Conservation (phyloP, 2,888 invertebrate genomes). For the Plebejus argus region DNA sequence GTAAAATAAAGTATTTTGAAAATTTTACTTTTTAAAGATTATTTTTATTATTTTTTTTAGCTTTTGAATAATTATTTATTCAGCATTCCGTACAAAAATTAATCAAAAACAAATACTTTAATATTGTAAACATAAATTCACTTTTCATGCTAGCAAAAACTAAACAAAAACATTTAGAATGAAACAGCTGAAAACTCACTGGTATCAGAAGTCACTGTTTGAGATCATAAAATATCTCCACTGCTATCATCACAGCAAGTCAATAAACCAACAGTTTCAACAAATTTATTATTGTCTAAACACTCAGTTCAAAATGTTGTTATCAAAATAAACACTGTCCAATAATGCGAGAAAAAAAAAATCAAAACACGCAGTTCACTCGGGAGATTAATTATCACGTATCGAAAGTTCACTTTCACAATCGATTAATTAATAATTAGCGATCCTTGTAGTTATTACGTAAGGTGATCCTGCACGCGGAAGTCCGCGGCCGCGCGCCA, state of each 20-base stretch:
- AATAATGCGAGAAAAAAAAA: constrained; percentile 56
- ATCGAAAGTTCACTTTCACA: constrained; percentile 70
- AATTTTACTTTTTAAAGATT: neutral
- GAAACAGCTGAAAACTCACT: constrained; percentile 34
- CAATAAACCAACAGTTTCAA: constrained; percentile 53
- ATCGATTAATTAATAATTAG: constrained; percentile 53
- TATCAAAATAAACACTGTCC: constrained; percentile 51
- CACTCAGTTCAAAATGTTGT: constrained; percentile 45
- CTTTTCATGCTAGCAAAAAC: neutral
- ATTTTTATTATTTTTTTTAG: neutral
- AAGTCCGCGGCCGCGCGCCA: constrained; percentile 71
- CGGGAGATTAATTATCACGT: constrained; percentile 44
- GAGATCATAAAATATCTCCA: constrained; percentile 47
- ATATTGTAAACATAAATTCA: neutral
- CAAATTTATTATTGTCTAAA: constrained; percentile 43
- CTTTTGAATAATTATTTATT: neutral
- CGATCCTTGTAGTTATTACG: constrained; percentile 66
- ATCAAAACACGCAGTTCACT: constrained; percentile 49
- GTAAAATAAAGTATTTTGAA: neutral
- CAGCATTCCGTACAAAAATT: neutral
- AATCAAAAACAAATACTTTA: neutral
- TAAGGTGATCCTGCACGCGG: constrained; percentile 64
- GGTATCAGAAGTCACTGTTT: constrained; percentile 32
- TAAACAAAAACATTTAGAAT: constrained; percentile 1
- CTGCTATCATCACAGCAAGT: constrained; percentile 58